A percentile compares a stretch with the other conserved stretches of the same genome.
These are phyloP conservation scores for Sclerurus mexicanus DNA, from an alignment of 2,113 vertebrate species.

Conservation along the genomic window DNA sequence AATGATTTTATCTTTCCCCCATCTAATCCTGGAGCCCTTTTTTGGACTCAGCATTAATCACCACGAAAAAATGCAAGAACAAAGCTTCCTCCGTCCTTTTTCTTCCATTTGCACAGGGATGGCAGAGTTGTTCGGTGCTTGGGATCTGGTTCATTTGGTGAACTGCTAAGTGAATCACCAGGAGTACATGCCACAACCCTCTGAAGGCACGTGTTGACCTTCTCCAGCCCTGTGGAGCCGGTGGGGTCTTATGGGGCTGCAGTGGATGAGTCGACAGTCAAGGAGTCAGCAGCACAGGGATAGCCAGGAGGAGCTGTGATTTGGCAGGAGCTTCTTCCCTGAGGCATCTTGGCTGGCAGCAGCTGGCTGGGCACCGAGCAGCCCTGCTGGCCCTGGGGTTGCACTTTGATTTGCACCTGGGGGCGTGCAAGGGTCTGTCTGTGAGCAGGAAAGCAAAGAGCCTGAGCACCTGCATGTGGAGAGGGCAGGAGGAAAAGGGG, in stretches of 20 bases:
- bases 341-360: not conserved
- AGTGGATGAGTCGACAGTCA: not conserved
- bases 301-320: not conserved
- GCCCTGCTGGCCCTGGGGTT: not conserved
- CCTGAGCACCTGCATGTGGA: rapidly evolving
- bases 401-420: not conserved
- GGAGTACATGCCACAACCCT: not conserved
- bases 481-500: not conserved
- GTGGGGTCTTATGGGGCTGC: not conserved
- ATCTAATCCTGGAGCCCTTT: not conserved
- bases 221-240: not conserved
- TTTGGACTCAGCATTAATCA: not conserved
- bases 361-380: not conserved
- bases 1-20: not conserved
- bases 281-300: not conserved
- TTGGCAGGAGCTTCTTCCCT: not conserved
- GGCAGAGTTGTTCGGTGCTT: not conserved
- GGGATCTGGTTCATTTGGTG: not conserved
- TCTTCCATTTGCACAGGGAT: not conserved
- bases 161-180: slow-evolving; percentile 20
- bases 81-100: not conserved
- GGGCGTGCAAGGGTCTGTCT: not conserved
- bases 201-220: not conserved
- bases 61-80: not conserved
- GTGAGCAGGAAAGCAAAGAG: not conserved